Evolutionary conservation across 2,797 vertebrate genomes (phyloP), one percentile per base, ranked within the genome.

Genomic region (Toxotes lorentzi): DNA sequence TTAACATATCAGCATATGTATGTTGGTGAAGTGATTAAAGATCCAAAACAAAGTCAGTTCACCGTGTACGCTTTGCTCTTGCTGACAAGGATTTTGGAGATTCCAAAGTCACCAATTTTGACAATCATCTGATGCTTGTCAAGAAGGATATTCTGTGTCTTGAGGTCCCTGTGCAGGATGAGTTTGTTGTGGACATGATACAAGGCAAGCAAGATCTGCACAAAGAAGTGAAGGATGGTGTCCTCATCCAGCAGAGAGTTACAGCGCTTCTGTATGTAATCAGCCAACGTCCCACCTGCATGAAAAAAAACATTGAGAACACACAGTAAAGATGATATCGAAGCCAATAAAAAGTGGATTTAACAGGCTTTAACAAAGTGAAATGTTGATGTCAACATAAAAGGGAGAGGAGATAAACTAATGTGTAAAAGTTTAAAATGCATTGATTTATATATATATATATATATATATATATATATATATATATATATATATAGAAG

Each of bases 21-120:
- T 48, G 34, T 24, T 21, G 23, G 17, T 43, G 3, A 35, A 45
- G n/a, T 63, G 4, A 71, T 48, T 41, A 35, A 2, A 50, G 21
- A 23, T 83, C 1, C 14, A 43, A 64, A 69, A 21, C 3, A 54
- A 24, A 59, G 10, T 34, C 13, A 45, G 87, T 96, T 92, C 84
- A 98, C 98, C 0, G 98, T 99, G 91, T 99, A 99, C 11, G 98
- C 98, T 93, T 99, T 99, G 92, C 98, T 99, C 91, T 99, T 99
- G 96, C 98, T 99, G 91, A 99, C 98, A 14, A 99, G 95, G 86
- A 99, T 99, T 94, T 99, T 99, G 74, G 98, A 99, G 90, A 99
- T 99, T 67, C 98, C 98, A 4, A 99, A 99, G 90, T 99, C 98
- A 0, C 98, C 98, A 0, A 99, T 97, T 95, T 99, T 99, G 81